Base-by-base conservation (phyloP, 2,888 invertebrate genomes). In the Aleiodes alternator region DNA sequence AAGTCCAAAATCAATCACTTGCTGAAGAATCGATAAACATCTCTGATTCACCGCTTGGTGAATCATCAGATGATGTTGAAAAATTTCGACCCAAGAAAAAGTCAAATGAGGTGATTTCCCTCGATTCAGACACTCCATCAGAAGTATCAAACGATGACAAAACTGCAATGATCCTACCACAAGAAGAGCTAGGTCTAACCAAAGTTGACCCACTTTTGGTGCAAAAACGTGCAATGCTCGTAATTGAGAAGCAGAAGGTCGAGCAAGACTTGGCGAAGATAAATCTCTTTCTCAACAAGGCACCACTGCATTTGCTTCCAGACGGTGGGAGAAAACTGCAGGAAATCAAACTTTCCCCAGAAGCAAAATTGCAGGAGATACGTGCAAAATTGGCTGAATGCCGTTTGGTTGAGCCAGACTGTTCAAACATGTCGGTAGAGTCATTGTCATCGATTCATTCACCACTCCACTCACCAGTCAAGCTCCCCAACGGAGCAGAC, bases 291-390 rank as follows among this genome's bases (percentile, higher is more conserved):
- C 61, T 76, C 48, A 66, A 43, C 6, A 4, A 56, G 2, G 84
- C 88, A 51, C 89, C 90, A 77, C 71, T 90, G 8, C 76, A 85
- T 9, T 66, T 81, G 34, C 87, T 95, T 6, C 94, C 94, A 0
- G 95, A 95, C 83, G 91, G 92, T n/a, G 95, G 95, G 0, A 85
- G 87, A 23, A 92, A 91, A 83, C 88, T 95, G 71, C 87, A 89
- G 0, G 87, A 31, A 1, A 64, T 12, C 11, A 43, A 9, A 23
- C 23, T 1, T 23, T 23, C 23, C 1, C 2, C 43, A 38, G 43
- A 12, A 16, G 91, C 61, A 91, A 92, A 31, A 90, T 92, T 29
- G 86, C 89, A 0, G 82, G 83, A 0, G 84, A 93, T 31, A 90
- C 89, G 88, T 1, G 88, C 90, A 64, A 90, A 91, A 80, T 88